Base-by-base conservation (phyloP, 2,888 invertebrate genomes). In the Chouioia cunea region DNA sequence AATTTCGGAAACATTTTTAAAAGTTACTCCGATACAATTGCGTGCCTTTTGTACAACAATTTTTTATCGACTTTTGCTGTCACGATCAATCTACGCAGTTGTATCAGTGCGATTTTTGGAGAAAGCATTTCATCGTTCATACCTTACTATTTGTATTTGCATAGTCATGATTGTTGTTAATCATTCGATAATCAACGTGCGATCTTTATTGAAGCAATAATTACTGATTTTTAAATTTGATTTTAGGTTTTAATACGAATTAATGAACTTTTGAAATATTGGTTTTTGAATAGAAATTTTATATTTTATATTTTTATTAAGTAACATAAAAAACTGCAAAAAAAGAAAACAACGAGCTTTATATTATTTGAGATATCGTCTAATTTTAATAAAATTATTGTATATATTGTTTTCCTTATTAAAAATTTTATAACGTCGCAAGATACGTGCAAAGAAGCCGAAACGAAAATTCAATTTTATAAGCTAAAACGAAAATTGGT, bases 331-430 rank as follows among this genome's bases (percentile, higher is more conserved):
- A n/a, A 20, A 15, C n/a, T n/a, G n/a, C n/a, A n/a, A 3, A 23
- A 58, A 52, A n/a, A 2, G 46, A 14, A 59, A 53, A 47, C 20
- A 36, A 64, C 53, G 57, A 48, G 54, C 54, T 56, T 44, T n/a
- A 52, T 46, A 53, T 62, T 70, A 65, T 65, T 62, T 20, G 22
- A 36, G 36, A 36, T 36, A 12, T 2, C 10, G 10, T 10, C 4
- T 36, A 10, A 62, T 62, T 50, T 57, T 59, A 22, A 52, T n/a
- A 8, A 63, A 62, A 69, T 36, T 36, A 36, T n/a, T 70, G 60
- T 70, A 70, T 70, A 57, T 70, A 52, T 62, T 65, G 50, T 70
- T 70, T 36, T 65, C 20, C 16, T 56, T 15, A 65, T 43, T 65
- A 12, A 59, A 68, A 62, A 50, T 10, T 70, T 65, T 65, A 60